Base-by-base conservation (phyloP, 2,888 invertebrate genomes). In the Kryphioiulus occultus region DNA sequence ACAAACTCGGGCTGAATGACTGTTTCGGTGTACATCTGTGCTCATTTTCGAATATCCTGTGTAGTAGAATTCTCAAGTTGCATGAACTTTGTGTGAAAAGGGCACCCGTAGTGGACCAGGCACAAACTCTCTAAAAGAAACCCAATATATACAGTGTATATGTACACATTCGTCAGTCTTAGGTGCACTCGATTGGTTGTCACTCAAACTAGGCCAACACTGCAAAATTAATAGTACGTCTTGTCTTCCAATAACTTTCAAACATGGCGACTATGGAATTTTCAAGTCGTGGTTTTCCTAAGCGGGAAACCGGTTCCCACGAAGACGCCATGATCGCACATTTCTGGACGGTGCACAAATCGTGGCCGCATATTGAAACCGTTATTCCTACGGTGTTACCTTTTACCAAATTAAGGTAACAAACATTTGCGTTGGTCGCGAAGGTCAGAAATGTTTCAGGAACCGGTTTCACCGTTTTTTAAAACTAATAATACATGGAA, bases 351-450 rank as follows among this genome's bases (percentile, higher is more conserved):
- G 68, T 68, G 68, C 68, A 7, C 22, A 22, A 68, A 68, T 26
- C 68, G 68, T 68, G 68, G 68, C 47, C 10, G 22, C n/a, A 5
- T 22, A 68, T 68, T 68, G 68, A 68, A 68, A 68, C 68, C 68
- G 68, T 68, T 68, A 68, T 68, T 68, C 68, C 68, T n/a, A 10
- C 68, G 68, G 68, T 68, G 68, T 68, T 68, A 68, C 68, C 68
- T 68, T 59, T 68, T 68, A 68, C 68, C 68, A 68, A 68, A 68
- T 68, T 68, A 68, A 68, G 68, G 68, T 68, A 68, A 68, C 26
- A 68, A 68, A 68, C n/a, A 68, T 68, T 3, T 68, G 68, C 68
- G 68, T 68, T 68, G 68, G 68, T 68, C 68, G 68, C 68, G 68
- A 68, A 68, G 68, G 68, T 68, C 68, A 68, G 68, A 68, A 68